Evolutionary conservation across 2,113 vertebrate genomes (phyloP).

Genomic region (Salvelinus namaycush): DNA sequence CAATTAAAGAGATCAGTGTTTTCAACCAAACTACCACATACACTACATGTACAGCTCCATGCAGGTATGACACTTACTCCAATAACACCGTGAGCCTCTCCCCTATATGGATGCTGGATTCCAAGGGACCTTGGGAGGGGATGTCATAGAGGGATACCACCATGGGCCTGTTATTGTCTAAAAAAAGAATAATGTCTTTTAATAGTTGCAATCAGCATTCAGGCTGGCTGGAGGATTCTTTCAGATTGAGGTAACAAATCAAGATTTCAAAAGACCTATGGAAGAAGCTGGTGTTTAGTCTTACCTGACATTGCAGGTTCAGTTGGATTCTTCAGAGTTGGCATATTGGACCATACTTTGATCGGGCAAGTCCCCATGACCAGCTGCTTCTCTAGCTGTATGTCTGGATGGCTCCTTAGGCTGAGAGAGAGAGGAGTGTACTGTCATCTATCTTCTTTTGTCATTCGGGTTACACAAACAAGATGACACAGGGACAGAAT

Average conservation of each 20-base stretch:
- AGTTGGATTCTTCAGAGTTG: constrained; percentile 36
- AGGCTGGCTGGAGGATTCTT: too few relatives aligned
- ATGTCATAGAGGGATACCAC: constrained; percentile 79
- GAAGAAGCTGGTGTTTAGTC: too few relatives aligned
- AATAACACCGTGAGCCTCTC: constrained; percentile 77
- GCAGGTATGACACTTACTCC: constrained; percentile 72
- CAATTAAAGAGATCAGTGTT: constrained; percentile 4
- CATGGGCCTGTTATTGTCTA: constrained; percentile 57
- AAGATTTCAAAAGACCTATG: not conserved
- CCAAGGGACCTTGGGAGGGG: constrained; percentile 49
- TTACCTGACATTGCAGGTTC: constrained; percentile 31
- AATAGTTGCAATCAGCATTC: too few relatives aligned
- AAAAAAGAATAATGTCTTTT: not conserved
- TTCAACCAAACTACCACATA: not conserved
- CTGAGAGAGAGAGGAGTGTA: constrained; percentile 8
- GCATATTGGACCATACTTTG: constrained; percentile 29
- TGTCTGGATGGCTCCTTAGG: not conserved
- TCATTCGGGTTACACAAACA: not conserved
- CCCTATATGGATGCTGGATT: constrained; percentile 70
- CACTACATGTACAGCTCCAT: not conserved
- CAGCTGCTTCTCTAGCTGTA: constrained; percentile 14
- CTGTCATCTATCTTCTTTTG: not conserved
- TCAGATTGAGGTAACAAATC: not conserved
- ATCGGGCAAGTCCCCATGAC: constrained; percentile 65
- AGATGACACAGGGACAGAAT: constrained; percentile 42